phyloP scores from a whole-genome alignment of 2,113 vertebrate species.

The Aleadryas rufinucha region DNA sequence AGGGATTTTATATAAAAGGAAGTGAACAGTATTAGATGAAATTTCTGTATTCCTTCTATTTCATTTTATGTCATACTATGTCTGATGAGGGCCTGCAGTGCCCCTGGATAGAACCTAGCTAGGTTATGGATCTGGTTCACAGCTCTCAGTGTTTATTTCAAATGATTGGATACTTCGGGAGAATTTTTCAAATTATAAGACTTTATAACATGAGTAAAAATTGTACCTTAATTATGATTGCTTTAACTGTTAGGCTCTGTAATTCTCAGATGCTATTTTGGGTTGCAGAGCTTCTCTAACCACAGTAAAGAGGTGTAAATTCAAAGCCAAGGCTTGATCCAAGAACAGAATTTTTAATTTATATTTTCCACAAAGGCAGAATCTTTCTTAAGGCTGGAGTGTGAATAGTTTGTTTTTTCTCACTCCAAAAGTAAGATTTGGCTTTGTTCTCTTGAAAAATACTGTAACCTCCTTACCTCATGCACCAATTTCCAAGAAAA shows the following conservation, averaged over 20 bases:
- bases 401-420: background rate
- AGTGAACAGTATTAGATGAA: background rate
- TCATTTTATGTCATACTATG: background rate
- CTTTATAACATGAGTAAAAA: background rate
- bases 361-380: background rate
- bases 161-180: background rate
- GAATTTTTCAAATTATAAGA: background rate
- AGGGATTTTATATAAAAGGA: background rate
- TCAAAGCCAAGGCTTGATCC: background rate
- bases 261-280: background rate
- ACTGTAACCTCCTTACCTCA: background rate
- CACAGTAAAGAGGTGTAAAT: slow-evolving; percentile 4
- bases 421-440: background rate
- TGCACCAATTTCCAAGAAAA: background rate
- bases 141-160: background rate
- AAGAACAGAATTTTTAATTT: background rate
- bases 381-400: background rate
- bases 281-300: background rate
- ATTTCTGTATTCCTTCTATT: background rate
- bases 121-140: background rate
- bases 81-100: background rate
- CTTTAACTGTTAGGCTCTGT: background rate
- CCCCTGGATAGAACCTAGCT: background rate
- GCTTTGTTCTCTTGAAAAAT: background rate
- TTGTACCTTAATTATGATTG: background rate